Evolutionary conservation across 2,113 vertebrate species (phyloP).

Genomic region (Sclerurus mexicanus): DNA sequence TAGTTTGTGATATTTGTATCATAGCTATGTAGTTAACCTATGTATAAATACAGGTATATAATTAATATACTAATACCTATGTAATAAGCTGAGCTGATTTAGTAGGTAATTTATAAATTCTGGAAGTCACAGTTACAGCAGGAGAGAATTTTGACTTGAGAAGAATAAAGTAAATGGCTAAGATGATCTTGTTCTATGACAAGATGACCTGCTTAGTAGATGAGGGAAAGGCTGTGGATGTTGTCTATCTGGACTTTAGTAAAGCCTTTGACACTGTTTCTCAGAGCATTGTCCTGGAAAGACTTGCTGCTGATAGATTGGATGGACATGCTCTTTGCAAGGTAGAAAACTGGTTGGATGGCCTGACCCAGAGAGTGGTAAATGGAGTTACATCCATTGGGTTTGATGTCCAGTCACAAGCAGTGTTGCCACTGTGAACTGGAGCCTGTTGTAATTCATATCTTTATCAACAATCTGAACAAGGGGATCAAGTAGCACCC

Average conservation of each 20-base stretch:
- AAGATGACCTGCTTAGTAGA: background rate
- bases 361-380: background rate
- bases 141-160: background rate
- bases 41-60: background rate
- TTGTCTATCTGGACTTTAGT: background rate
- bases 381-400: background rate
- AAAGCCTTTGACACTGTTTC: background rate
- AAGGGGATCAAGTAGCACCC: background rate
- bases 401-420: background rate
- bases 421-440: background rate
- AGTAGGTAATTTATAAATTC: background rate
- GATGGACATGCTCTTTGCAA: accelerated
- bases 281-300: no score
- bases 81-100: background rate
- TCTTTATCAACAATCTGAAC: background rate
- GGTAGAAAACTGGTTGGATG: background rate
- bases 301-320: background rate
- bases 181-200: background rate
- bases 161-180: background rate
- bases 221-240: background rate
- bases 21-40: background rate
- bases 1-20: background rate
- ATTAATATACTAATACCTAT: background rate
- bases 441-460: background rate
- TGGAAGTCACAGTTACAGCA: background rate